Evolutionary conservation across 2,888 invertebrate species (phyloP), one percentile per base, ranked within the genome.

Genomic region (Ormyrus labotus): DNA sequence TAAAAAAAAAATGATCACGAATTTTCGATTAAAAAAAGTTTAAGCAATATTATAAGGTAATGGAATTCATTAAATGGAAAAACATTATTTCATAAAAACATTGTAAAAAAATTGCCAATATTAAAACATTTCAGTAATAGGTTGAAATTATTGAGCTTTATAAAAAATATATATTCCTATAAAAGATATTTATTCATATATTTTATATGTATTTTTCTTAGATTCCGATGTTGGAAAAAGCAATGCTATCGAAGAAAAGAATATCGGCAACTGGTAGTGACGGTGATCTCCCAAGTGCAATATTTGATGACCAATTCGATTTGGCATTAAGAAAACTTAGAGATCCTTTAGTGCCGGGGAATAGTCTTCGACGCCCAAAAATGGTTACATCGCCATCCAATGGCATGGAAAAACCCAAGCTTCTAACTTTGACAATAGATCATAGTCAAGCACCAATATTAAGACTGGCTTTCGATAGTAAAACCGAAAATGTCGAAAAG

Each of bases 301-400:
- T 90, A 67, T 90, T 92, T 61, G 91, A 92, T 77, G 92, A 92
- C 77, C 92, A 92, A 78, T 93, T 93, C 83, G 92, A 93, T 85
- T 91, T 92, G 80, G 92, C 93, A 70, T 85, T 93, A 78, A 92
- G 90, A 83, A 92, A 92, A 84, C 87, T 93, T 67, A 90, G 91
- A 83, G 91, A 91, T 84, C 86, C 76, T 45, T 55, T 81, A n/a
- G 45, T 70, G 50, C 68, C 68, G 51, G 69, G 65, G 9, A 83
- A 79, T 55, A 81, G 76, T 76, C 0, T 86, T 34, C 83, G 86
- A 47, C 84, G 86, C 67, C 82, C 76, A 7, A 83, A 74, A 19
- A 73, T 78, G 47, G 83, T 83, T 57, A 61, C 83, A 58, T 76
- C 85, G 0, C 84, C 76, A 5, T 83, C 85, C 5, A 84, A 65